Evolutionary conservation across 2,113 vertebrate genomes (phyloP).

Genomic region (Chinchilla lanigera): DNA sequence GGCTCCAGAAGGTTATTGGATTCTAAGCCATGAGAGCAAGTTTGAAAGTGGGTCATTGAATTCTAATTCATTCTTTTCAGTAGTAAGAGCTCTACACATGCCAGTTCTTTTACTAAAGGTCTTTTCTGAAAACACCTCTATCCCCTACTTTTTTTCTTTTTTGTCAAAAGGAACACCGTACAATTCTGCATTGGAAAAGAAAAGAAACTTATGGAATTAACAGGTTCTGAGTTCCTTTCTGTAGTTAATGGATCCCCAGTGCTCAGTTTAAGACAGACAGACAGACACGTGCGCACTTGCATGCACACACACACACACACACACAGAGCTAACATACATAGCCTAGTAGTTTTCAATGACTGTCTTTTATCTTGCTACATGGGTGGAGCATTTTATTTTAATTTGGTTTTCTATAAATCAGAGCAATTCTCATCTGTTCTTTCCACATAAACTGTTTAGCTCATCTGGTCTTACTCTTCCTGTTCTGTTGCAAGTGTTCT

Average conservation of each 20-base stretch:
- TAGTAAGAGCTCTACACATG: not conserved
- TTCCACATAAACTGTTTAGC: not conserved
- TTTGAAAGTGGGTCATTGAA: constrained; percentile 53
- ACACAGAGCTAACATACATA: not conserved
- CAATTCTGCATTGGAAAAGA: not conserved
- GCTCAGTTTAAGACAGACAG: not conserved
- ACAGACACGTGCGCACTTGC: not conserved
- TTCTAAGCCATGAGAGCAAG: not conserved
- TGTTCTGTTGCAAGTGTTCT: not conserved
- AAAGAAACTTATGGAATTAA: constrained; percentile 43
- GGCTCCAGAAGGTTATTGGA: not conserved
- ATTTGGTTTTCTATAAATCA: not conserved
- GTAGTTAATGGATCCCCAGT: not conserved
- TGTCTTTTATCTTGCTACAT: not conserved
- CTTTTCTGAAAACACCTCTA: constrained; percentile 58
- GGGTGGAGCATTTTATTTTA: not conserved
- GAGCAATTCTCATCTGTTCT: not conserved
- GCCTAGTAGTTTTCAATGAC: not conserved
- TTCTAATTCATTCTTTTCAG: constrained; percentile 65
- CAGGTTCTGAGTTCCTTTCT: not conserved
- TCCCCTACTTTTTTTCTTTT: not conserved
- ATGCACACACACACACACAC: not conserved
- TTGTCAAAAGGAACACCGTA: not conserved
- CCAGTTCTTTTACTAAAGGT: constrained; percentile 41
- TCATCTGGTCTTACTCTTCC: not conserved